Evolutionary conservation across 2,888 invertebrate genomes (phyloP).

Genomic region (Lasioglossum marginatum): DNA sequence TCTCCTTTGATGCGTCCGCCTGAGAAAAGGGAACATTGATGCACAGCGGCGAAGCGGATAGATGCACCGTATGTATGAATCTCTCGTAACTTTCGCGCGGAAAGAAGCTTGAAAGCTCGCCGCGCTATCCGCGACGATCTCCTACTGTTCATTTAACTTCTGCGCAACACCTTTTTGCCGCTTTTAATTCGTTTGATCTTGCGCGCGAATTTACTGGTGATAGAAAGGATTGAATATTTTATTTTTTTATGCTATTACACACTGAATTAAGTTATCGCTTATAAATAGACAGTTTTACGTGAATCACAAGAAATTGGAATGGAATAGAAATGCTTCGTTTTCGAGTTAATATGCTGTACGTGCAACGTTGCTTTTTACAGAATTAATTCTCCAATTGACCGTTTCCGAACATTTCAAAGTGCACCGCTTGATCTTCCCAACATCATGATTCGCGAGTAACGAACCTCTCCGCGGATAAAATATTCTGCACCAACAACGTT

Average conservation of each 20-base stretch:
- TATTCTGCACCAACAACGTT: constrained; percentile 27
- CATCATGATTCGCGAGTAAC: constrained; percentile 36
- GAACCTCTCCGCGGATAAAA: constrained; percentile 27
- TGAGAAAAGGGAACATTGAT: not conserved
- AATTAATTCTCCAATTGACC: too few species aligned
- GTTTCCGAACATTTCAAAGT: not conserved
- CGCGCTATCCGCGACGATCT: not conserved
- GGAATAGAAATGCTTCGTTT: too few species aligned
- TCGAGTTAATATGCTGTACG: too few species aligned
- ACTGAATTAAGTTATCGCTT: too few species aligned
- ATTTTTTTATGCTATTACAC: too few species aligned
- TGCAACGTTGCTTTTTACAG: too few species aligned
- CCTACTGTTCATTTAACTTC: not conserved
- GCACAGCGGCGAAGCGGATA: not conserved
- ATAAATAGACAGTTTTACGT: too few species aligned
- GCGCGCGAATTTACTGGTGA: not conserved
- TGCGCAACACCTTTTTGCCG: not conserved
- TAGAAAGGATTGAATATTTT: too few species aligned
- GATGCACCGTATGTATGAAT: not conserved
- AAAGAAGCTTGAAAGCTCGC: not conserved
- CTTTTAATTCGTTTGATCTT: not conserved
- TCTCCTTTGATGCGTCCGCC: constrained; percentile 15
- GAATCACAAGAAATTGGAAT: too few species aligned
- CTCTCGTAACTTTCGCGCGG: not conserved
- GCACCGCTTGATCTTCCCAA: not conserved